A percentile compares a stretch with the other conserved stretches of the same genome.
These are phyloP conservation scores for Hyppa rectilinea DNA, from an alignment of 2,888 invertebrate species.

Conservation along the genomic window DNA sequence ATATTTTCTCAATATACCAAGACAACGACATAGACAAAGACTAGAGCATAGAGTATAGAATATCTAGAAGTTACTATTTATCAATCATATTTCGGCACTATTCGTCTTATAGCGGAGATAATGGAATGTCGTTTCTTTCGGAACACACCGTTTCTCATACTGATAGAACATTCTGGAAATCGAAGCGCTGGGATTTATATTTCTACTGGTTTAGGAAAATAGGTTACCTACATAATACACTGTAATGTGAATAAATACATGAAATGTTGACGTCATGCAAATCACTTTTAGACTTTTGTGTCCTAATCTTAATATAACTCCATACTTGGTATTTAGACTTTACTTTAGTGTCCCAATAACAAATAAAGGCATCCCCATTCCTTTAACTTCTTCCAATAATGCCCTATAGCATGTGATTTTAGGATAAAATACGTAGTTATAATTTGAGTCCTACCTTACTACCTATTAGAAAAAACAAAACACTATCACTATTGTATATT, in stretches of 20 bases:
- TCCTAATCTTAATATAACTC: no score
- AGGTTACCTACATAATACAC: neutral
- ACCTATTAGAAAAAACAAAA: no score
- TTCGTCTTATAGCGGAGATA: constrained; percentile 47
- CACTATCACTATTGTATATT: neutral
- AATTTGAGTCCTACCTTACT: no score
- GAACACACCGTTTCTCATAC: constrained; percentile 16
- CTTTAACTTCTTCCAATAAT: neutral
- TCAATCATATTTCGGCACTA: constrained; percentile 59
- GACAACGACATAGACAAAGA: no score
- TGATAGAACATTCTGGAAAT: constrained; percentile 14
- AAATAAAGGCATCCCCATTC: neutral
- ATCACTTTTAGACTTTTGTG: neutral
- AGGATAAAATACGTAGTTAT: no score
- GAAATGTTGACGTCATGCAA: neutral
- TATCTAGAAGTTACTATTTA: constrained; percentile 20
- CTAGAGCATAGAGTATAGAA: constrained; percentile 10
- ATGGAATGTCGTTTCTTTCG: constrained; percentile 43
- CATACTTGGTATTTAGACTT: no score
- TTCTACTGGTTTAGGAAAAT: neutral
- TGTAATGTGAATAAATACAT: neutral
- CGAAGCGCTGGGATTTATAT: constrained; percentile 20
- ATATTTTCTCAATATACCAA: neutral
- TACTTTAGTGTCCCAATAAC: neutral
- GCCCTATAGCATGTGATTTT: neutral